Base-by-base conservation (phyloP, 2,113 vertebrate genomes). In the Etia nguti region DNA sequence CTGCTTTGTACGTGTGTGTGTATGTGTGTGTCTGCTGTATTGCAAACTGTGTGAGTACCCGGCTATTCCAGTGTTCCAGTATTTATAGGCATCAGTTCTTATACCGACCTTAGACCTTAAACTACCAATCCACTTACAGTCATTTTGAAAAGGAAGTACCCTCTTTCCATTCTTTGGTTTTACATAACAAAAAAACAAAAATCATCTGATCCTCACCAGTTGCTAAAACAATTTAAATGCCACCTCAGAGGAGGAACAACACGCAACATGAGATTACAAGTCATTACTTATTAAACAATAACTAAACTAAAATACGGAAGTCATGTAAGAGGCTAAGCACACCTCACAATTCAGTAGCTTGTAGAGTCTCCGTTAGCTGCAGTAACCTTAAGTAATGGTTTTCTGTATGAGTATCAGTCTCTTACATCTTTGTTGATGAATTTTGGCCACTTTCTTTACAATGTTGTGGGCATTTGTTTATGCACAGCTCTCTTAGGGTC, bases 1-100 rank as follows among this genome's bases (percentile, higher is more conserved):
- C 88, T 95, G 93, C 88, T 91, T 9, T 52, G 81, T 89, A 82
- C 26, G 73, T 83, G 79, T 38, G 18, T 46, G 36, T 83, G 81
- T 43, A 79, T 54, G 65, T 70, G 65, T 46, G 38, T 46, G 41
- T 46, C 38, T 46, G 65, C 11, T 46, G 68, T 16, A 43, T 73
- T 73, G 22, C 38, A 46, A 73, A 73, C 65, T 73, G 22, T 43
- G 65, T 73, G 68, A 73, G 38, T 26, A 73, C 38, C 38, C 5
- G 3, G 8, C 38, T 26, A 46, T 46, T 73, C 22, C 22, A 34
- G 5, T 16, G 16, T 59, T 59, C 26, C 8, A 12, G 26, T 31
- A 77, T 50, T 77, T 77, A 20, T 77, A 50, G 43, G 43, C 9
- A 50, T 48, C 24, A 3, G 46, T 77, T 50, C 26, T 77, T 50